These are phyloP conservation scores for Periophthalmus modestus DNA, from an alignment of 2,113 vertebrate genomes.

Conservation along the genomic window DNA sequence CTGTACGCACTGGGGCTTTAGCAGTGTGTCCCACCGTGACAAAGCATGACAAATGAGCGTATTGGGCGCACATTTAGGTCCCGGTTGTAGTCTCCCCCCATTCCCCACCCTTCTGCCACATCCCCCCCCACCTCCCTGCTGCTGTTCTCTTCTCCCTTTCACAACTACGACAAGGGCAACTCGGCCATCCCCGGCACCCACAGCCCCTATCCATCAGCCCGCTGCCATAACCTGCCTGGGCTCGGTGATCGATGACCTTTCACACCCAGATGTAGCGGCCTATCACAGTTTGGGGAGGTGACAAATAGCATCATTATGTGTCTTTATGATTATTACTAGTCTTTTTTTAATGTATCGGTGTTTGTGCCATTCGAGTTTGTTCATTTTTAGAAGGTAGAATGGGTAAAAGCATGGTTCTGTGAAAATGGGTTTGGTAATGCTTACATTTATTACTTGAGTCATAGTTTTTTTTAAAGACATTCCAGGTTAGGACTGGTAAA, in stretches of 20 bases:
- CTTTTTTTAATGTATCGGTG: slow-evolving; percentile 29
- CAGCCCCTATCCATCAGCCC: slow-evolving; percentile 66
- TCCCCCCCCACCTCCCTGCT: background rate
- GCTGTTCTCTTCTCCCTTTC: slow-evolving; percentile 41
- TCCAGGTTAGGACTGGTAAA: background rate
- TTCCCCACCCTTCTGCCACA: background rate
- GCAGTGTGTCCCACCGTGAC: slow-evolving; percentile 51
- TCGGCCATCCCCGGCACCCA: slow-evolving; percentile 58
- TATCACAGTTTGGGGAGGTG: slow-evolving; percentile 63
- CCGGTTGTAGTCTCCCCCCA: slow-evolving; percentile 7
- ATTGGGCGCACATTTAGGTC: slow-evolving; percentile 62
- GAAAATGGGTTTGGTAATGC: background rate
- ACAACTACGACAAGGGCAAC: slow-evolving; percentile 68
- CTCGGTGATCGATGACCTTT: slow-evolving; percentile 56
- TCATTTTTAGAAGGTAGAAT: slow-evolving; percentile 6
- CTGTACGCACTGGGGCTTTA: slow-evolving; percentile 33
- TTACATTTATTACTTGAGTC: background rate
- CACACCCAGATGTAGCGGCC: slow-evolving; percentile 62
- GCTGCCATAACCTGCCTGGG: slow-evolving; percentile 61
- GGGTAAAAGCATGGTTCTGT: background rate
- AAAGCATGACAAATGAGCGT: slow-evolving; percentile 64
- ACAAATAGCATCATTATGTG: slow-evolving; percentile 68
- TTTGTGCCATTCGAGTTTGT: slow-evolving; percentile 23
- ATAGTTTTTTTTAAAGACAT: background rate
- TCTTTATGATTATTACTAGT: slow-evolving; percentile 52